A percentile compares a stretch with the other conserved stretches of the same genome.
Evolutionary conservation across 2,888 invertebrate genomes (phyloP).

Genomic region (Ormyrus rosae): DNA sequence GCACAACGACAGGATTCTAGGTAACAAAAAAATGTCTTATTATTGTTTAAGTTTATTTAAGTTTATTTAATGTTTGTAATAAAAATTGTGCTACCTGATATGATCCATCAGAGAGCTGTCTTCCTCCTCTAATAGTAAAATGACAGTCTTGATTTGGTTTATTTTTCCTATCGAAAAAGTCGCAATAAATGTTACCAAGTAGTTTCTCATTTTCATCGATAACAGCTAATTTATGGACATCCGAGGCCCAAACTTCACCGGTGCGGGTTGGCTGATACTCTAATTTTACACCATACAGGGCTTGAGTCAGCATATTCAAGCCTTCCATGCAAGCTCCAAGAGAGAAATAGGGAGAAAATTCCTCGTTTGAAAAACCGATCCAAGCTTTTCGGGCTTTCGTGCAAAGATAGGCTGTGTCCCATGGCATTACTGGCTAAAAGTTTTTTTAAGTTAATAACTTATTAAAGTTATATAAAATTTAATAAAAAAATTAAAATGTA

Average conservation of each 20-base stretch:
- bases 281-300: slow-evolving; percentile 88
- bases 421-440: slow-evolving; percentile 76
- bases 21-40: background rate
- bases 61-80: background rate
- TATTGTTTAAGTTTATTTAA: background rate
- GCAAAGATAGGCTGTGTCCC: slow-evolving; percentile 94
- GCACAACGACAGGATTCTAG: slow-evolving; percentile 92
- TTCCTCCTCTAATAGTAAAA: slow-evolving; percentile 97
- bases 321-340: slow-evolving; percentile 98
- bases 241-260: slow-evolving; percentile 91
- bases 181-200: slow-evolving; percentile 97
- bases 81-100: slow-evolving; percentile 82
- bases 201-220: slow-evolving; percentile 87
- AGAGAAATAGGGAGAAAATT: slow-evolving; percentile 91
- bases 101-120: slow-evolving; percentile 84
- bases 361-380: slow-evolving; percentile 83
- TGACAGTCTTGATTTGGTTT: slow-evolving; percentile 99
- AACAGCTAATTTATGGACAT: slow-evolving; percentile 95
- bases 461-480: background rate
- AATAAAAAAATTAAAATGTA: slow-evolving; percentile 27
- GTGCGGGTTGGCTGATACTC: slow-evolving; percentile 80
- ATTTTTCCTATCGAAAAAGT: slow-evolving; percentile 93
- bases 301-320: slow-evolving; percentile 90
- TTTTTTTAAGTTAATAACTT: slow-evolving; percentile 55
- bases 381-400: slow-evolving; percentile 84